Evolutionary conservation across 2,113 vertebrate species (phyloP).

Genomic region (Hydrochoerus hydrochaeris): DNA sequence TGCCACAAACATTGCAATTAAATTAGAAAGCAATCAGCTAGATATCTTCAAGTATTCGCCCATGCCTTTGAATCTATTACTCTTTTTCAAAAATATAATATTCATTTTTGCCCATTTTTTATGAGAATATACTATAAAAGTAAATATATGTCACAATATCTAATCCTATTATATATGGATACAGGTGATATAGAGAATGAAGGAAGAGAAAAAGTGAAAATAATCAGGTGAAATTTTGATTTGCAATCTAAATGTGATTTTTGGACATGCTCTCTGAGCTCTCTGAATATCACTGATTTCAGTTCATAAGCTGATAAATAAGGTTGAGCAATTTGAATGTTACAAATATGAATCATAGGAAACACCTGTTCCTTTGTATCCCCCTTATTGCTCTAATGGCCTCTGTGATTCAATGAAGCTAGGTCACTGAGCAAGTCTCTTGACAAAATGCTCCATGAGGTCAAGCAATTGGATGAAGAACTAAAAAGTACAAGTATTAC

Average conservation of each 20-base stretch:
- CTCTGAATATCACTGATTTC: conserved; percentile 37
- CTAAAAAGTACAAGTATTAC: not conserved
- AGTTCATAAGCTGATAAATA: not conserved
- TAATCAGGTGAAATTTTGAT: not conserved
- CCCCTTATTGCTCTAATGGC: not conserved
- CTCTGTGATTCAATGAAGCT: not conserved
- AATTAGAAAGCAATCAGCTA: not conserved
- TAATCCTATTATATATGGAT: not conserved
- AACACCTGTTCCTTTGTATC: not conserved
- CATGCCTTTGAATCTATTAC: not conserved
- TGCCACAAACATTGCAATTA: not conserved
- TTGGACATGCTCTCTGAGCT: not conserved
- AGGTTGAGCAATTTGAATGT: not conserved
- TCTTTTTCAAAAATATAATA: conserved; percentile 7
- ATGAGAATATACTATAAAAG: not conserved
- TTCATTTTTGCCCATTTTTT: not conserved
- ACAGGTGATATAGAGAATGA: not conserved
- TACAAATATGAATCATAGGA: not conserved
- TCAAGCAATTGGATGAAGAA: conserved; percentile 16
- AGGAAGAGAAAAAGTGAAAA: not conserved
- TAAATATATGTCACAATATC: not conserved
- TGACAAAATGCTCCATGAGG: not conserved
- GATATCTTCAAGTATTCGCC: not conserved
- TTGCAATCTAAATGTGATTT: conserved; percentile 18
- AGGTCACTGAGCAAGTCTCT: not conserved